phyloP scores from a whole-genome alignment of 2,797 vertebrate genomes.

The Eulemur mongoz region DNA sequence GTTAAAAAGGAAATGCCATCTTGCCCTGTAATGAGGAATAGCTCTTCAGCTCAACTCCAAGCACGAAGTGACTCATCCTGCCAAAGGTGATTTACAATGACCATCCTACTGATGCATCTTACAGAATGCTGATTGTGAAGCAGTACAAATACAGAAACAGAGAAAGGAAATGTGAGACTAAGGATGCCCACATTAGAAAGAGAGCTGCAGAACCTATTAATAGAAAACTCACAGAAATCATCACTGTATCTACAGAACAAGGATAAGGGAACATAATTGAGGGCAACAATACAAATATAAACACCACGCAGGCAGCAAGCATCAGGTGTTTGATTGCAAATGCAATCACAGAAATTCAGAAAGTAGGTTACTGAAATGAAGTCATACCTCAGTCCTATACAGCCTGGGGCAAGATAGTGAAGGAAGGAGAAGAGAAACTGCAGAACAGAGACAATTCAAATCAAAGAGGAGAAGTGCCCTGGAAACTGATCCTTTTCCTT shows the following conservation, averaged over 20 bases:
- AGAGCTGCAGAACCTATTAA: background rate
- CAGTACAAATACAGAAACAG: background rate
- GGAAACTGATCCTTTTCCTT: background rate
- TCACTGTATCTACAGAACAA: background rate
- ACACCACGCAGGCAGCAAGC: background rate
- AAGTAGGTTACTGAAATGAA: background rate
- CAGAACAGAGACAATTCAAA: too few species aligned
- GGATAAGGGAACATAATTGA: background rate
- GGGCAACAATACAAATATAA: background rate
- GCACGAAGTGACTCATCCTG: background rate
- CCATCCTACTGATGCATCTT: background rate
- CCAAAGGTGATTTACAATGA: background rate
- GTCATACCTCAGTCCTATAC: background rate
- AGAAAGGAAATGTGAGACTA: background rate
- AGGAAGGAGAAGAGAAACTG: background rate
- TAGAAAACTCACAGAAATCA: background rate
- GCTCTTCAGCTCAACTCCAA: slow-evolving; percentile 1
- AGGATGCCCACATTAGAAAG: background rate
- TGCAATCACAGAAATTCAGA: background rate
- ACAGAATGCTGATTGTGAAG: background rate
- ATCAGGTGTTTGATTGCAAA: background rate
- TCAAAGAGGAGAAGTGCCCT: fast-evolving
- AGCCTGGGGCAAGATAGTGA: background rate
- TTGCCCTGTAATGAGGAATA: background rate
- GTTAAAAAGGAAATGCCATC: background rate